phyloP scores from a whole-genome alignment of 64 coral and sea anemone species.

The Acropora tenuis region DNA sequence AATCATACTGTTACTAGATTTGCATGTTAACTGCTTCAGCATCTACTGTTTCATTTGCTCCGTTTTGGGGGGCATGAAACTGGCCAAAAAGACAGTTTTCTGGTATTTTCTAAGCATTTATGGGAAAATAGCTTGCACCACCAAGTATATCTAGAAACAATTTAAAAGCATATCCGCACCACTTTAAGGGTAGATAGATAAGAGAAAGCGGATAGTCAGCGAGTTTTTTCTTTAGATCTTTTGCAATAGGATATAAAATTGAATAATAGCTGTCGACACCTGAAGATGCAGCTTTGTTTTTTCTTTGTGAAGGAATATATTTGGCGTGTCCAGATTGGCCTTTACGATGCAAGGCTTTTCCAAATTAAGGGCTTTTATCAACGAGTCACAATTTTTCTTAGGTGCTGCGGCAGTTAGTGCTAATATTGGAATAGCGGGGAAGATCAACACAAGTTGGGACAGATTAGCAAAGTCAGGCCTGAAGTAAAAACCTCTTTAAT shows the following conservation, averaged over 20 bases:
- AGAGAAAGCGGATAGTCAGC: conserved; percentile 59
- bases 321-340: conserved; percentile 41
- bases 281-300: conserved; percentile 13
- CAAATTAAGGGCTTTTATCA: conserved; percentile 29
- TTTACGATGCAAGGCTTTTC: not conserved
- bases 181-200: conserved; percentile 67
- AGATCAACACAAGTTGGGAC: conserved; percentile 45
- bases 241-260: conserved; percentile 65
- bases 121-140: conserved; percentile 38
- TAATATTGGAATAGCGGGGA: conserved; percentile 43
- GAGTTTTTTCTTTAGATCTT: conserved; percentile 52
- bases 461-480: conserved; percentile 35
- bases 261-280: conserved; percentile 29
- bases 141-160: conserved; percentile 56
- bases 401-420: conserved; percentile 58
- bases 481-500: conserved; percentile 52
- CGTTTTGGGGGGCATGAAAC: conserved; percentile 68
- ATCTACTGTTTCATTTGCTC: conserved; percentile 69
- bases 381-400: not conserved
- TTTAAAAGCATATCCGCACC: conserved; percentile 76
- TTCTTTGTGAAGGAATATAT: conserved; percentile 56
- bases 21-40: conserved; percentile 41
- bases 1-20: conserved; percentile 16
- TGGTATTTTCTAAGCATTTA: conserved; percentile 15
- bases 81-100: conserved; percentile 69